Conservation (phyloP, 2,113 vertebrate genomes). For the Lepus americanus region DNA sequence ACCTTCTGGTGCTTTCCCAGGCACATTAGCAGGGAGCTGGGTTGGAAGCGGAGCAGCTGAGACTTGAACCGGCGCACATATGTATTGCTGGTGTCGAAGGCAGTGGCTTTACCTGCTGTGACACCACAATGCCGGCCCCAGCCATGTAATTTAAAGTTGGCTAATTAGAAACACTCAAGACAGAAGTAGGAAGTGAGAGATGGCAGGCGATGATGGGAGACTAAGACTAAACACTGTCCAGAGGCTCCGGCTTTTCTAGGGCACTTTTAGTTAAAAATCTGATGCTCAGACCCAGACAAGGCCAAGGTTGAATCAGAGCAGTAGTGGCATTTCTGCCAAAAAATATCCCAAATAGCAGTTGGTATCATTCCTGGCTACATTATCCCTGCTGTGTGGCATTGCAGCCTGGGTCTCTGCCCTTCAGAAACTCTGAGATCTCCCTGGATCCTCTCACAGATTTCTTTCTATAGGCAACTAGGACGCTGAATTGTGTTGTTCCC, state of each 20-base stretch:
- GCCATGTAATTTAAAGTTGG: background rate
- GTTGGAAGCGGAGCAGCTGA: too few species aligned
- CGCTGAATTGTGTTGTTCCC: background rate
- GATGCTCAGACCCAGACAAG: background rate
- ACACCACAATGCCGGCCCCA: too few species aligned
- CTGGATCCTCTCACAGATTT: background rate
- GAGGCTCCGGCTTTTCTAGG: background rate
- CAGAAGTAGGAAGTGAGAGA: background rate
- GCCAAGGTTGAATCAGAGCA: background rate
- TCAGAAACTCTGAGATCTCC: background rate
- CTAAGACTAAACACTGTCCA: background rate
- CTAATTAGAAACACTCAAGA: background rate
- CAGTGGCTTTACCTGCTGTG: too few species aligned
- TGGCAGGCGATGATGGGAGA: background rate
- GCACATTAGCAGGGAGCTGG: too few species aligned
- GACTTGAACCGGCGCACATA: too few species aligned
- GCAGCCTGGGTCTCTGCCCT: background rate
- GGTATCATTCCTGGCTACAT: background rate
- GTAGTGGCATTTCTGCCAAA: background rate
- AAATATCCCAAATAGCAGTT: background rate
- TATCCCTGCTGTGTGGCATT: background rate
- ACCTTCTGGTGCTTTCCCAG: too few species aligned
- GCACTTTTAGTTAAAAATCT: background rate
- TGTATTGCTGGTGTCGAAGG: too few species aligned
- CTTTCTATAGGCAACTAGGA: background rate